Percentiles rank a stretch among this genome's conserved stretches.
These are phyloP conservation scores for Epistrophe grossulariae DNA, from an alignment of 2,888 invertebrate genomes.

Conservation along the genomic window DNA sequence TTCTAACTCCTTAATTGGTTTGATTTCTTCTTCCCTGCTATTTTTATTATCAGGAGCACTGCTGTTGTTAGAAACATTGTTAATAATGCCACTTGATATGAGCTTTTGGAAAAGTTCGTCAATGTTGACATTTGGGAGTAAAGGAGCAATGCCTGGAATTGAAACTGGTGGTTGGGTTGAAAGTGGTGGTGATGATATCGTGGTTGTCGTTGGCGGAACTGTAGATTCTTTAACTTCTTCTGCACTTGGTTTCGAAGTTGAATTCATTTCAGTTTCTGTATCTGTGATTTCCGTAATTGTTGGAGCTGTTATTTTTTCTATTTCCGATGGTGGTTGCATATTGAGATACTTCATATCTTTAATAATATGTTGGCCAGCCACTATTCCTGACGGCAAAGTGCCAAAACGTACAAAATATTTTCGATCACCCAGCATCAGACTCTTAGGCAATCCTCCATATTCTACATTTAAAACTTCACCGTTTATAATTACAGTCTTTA, in stretches of 20 bases:
- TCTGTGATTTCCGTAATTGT: constrained; percentile 64
- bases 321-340: constrained; percentile 80
- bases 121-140: constrained; percentile 86
- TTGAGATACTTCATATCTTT: constrained; percentile 89
- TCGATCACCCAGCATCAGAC: constrained; percentile 89
- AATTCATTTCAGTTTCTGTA: constrained; percentile 6
- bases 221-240: not conserved
- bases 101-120: constrained; percentile 93
- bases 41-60: constrained; percentile 47
- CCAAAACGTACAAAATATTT: constrained; percentile 93
- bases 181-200: constrained; percentile 86
- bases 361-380: constrained; percentile 89
- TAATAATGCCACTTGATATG: constrained; percentile 93
- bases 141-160: constrained; percentile 73
- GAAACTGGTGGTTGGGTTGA: constrained; percentile 83
- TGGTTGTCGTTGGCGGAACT: constrained; percentile 86
- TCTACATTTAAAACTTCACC: constrained; percentile 91
- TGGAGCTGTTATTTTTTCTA: constrained; percentile 77
- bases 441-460: constrained; percentile 93
- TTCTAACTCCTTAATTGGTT: constrained; percentile 82
- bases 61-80: constrained; percentile 76
- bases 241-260: constrained; percentile 77
- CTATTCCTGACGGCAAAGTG: constrained; percentile 89
- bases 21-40: constrained; percentile 78
- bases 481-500: constrained; percentile 91